Percentiles rank a stretch among this genome's conserved stretches.
phyloP scores from a whole-genome alignment of 2,888 invertebrate genomes.

The Acrobasis suavella region DNA sequence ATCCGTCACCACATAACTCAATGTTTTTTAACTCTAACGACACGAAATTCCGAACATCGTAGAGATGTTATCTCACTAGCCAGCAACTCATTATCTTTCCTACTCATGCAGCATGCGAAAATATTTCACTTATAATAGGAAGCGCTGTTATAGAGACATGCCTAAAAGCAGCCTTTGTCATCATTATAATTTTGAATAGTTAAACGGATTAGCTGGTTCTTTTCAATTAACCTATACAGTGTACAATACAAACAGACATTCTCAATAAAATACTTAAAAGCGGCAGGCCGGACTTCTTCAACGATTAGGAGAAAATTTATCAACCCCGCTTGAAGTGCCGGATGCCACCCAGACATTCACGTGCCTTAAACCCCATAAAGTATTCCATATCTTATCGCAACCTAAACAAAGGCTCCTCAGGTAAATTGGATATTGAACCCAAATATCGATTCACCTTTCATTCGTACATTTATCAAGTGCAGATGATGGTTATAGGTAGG shows the following conservation, averaged over 20 bases:
- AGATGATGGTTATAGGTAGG: too few relatives aligned
- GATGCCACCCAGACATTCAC: background rate
- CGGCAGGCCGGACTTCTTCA: background rate
- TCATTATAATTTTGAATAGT: background rate
- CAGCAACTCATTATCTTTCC: background rate
- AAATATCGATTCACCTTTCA: background rate
- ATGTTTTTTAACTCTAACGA: background rate
- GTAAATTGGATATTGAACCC: background rate
- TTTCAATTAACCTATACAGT: too few relatives aligned
- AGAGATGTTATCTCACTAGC: slow-evolving; percentile 7
- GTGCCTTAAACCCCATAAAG: too few relatives aligned
- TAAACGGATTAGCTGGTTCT: background rate
- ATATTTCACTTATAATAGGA: background rate
- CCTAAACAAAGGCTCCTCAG: background rate
- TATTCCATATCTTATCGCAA: background rate
- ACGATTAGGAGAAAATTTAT: background rate
- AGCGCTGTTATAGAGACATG: background rate
- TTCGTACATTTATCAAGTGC: background rate
- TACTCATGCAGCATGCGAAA: background rate
- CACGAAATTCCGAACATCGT: slow-evolving; percentile 9
- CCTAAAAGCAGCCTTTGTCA: background rate
- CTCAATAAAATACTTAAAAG: too few relatives aligned
- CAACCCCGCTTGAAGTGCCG: background rate
- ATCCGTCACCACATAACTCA: slow-evolving; percentile 2
- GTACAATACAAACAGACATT: too few relatives aligned